Percentiles rank a stretch among this genome's conserved stretches.
Evolutionary conservation across 2,888 invertebrate species (phyloP).

Genomic region (Pelosia muscerda): DNA sequence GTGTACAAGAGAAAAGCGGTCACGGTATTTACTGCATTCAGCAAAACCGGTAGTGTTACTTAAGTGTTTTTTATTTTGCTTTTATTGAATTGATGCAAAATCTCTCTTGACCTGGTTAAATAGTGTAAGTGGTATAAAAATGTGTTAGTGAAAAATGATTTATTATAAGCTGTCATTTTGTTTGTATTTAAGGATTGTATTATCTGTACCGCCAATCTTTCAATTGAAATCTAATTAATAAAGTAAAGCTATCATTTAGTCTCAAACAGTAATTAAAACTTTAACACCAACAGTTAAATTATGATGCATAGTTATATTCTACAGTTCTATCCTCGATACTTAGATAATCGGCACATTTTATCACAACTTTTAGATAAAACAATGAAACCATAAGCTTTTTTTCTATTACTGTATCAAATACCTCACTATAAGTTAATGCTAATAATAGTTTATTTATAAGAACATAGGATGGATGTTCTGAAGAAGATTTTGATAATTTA

Average conservation of each 20-base stretch:
- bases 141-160: not conserved
- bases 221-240: no score
- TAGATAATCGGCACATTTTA: not conserved
- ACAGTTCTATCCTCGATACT: not conserved
- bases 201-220: no score
- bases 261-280: no score
- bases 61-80: not conserved
- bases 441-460: no score
- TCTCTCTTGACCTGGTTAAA: not conserved
- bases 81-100: not conserved
- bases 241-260: no score
- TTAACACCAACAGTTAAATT: no score
- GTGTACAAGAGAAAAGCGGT: slow-evolving; percentile 46
- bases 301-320: not conserved
- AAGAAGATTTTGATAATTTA: not conserved
- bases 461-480: no score
- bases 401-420: no score
- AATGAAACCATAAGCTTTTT: not conserved
- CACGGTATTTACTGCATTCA: not conserved
- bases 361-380: no score
- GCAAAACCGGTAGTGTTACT: not conserved
- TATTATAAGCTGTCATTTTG: no score
- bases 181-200: no score
- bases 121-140: not conserved
- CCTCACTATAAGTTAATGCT: no score